These are phyloP conservation scores for Acanthaster planci DNA, from an alignment of 35 echinoderm and acorn worm genomes.

Conservation along the genomic window DNA sequence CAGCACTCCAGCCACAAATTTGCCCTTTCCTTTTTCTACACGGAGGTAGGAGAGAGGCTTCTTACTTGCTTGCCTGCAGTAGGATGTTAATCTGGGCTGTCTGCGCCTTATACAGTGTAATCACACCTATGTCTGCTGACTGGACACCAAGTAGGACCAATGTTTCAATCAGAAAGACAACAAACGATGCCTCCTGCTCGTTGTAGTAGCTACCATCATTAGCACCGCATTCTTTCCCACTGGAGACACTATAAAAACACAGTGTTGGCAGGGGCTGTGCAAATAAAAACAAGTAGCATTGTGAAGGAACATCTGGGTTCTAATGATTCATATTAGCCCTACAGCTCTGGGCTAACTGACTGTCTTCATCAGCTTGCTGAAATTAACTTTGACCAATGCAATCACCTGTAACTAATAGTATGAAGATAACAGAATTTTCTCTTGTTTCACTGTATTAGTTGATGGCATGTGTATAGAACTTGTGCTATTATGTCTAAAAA, in stretches of 20 bases:
- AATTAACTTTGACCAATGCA: too few relatives aligned
- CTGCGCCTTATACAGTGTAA: constrained; percentile 97
- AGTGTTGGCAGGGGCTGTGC: constrained; percentile 75
- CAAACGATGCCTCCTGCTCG: constrained; percentile 82
- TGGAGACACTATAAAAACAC: constrained; percentile 89
- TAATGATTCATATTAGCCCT: too few relatives aligned
- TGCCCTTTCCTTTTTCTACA: too few relatives aligned
- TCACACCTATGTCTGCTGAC: constrained; percentile 80
- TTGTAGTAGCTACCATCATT: constrained; percentile 88
- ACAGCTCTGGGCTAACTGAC: too few relatives aligned
- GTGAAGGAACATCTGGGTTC: too few relatives aligned
- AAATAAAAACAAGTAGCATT: not conserved
- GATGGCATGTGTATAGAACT: too few relatives aligned
- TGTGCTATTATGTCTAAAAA: too few relatives aligned
- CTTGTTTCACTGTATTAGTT: too few relatives aligned
- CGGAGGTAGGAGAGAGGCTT: not conserved
- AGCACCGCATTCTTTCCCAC: constrained; percentile 68
- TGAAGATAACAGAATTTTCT: too few relatives aligned
- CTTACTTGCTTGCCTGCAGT: constrained; percentile 74
- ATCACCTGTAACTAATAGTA: too few relatives aligned
- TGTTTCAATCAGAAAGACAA: constrained; percentile 74
- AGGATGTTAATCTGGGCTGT: constrained; percentile 53
- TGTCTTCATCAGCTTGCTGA: too few relatives aligned
- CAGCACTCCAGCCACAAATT: too few relatives aligned
- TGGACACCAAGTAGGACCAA: constrained; percentile 68